Evolutionary conservation across 2,113 vertebrate species (phyloP).

Genomic region (Notarius quadriscutis): DNA sequence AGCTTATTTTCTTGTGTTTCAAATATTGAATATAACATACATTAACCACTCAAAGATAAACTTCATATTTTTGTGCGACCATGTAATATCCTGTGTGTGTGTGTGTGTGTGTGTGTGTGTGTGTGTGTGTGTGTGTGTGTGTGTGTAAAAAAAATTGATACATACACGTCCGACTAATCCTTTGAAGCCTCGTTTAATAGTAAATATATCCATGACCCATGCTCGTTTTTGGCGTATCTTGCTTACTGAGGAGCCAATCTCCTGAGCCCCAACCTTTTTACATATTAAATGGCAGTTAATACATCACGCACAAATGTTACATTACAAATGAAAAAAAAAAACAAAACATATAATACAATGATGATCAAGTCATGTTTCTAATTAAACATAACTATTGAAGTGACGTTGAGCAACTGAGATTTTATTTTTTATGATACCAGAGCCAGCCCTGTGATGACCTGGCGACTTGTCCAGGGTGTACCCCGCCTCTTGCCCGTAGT

Average conservation of each 20-base stretch:
- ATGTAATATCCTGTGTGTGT: no score
- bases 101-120: no score
- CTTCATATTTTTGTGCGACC: no score
- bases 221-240: constrained; percentile 19
- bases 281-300: neutral
- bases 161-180: neutral
- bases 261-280: neutral
- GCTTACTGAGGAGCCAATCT: neutral
- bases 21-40: no score
- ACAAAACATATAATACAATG: no score
- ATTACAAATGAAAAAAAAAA: neutral
- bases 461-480: no score
- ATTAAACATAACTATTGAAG: neutral
- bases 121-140: no score
- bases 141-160: neutral
- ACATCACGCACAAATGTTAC: neutral
- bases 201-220: constrained; percentile 14
- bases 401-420: neutral
- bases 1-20: no score
- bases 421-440: neutral
- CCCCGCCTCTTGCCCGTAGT: no score
- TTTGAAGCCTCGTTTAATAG: neutral
- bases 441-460: no score
- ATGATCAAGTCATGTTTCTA: neutral
- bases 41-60: no score